A percentile compares a stretch with the other conserved stretches of the same genome.
phyloP scores from a whole-genome alignment of 1,140 invertebrate genomes.

The Lucilia sericata region DNA sequence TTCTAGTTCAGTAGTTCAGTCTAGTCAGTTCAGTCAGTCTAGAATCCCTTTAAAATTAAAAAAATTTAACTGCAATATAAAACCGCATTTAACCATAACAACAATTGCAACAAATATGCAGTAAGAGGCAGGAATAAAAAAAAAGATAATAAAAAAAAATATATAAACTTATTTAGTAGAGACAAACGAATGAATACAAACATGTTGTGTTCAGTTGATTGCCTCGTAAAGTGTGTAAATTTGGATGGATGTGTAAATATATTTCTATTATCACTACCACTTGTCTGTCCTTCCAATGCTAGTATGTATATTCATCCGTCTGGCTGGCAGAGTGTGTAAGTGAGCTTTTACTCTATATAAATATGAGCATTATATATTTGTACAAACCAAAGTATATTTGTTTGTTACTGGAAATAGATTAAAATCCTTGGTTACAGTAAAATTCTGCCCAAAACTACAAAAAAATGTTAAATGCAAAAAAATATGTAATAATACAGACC shows the following conservation, averaged over 20 bases:
- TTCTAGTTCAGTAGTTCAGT: too few relatives aligned
- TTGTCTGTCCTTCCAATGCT: too few relatives aligned
- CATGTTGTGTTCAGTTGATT: too few relatives aligned
- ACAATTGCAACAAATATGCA: not conserved
- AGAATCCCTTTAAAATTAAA: not conserved
- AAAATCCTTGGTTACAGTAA: slow-evolving; percentile 39
- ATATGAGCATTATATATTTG: not conserved
- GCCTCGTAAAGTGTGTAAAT: too few relatives aligned
- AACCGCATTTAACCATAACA: not conserved
- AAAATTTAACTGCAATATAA: not conserved
- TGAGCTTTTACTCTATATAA: not conserved
- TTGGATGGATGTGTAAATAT: too few relatives aligned
- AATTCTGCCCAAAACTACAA: not conserved
- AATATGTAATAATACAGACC: not conserved
- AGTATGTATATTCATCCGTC: too few relatives aligned
- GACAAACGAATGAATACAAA: too few relatives aligned
- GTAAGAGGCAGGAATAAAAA: not conserved
- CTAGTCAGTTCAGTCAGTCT: too few relatives aligned
- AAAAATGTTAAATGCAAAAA: not conserved
- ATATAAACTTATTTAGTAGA: not conserved
- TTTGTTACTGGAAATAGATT: slow-evolving; percentile 33
- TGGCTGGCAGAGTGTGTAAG: too few relatives aligned
- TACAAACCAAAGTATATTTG: slow-evolving; percentile 2
- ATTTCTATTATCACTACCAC: too few relatives aligned
- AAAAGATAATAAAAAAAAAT: not conserved